Evolutionary conservation across 1,140 invertebrate genomes (phyloP).

Genomic region (Yoshiicerus persimilis): DNA sequence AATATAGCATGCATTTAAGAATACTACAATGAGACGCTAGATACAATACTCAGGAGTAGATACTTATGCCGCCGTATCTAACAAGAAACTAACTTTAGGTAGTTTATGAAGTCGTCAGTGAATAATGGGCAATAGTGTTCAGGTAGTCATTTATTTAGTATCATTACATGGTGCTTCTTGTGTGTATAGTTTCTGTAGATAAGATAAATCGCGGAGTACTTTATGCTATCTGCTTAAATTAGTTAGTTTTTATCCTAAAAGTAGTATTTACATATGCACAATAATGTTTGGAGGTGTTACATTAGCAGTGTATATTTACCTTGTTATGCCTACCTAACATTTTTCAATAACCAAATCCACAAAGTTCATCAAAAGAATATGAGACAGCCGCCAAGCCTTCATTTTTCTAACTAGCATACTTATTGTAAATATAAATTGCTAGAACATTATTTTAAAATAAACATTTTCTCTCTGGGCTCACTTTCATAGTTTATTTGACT

Average conservation of each 20-base stretch:
- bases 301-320: not conserved
- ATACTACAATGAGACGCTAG: too few species aligned
- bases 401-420: not conserved
- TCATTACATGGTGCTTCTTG: not conserved
- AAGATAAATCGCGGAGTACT: not conserved
- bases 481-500: not conserved
- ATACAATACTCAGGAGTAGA: too few species aligned
- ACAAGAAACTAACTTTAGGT: not conserved
- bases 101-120: not conserved
- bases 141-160: not conserved
- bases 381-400: not conserved
- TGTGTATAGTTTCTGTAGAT: not conserved
- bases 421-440: not conserved
- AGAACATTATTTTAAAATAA: not conserved
- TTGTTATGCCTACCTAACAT: not conserved
- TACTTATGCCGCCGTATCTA: too few species aligned
- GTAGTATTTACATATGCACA: not conserved
- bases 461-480: not conserved
- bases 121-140: not conserved
- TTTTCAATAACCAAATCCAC: not conserved
- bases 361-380: too few species aligned
- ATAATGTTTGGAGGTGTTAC: not conserved
- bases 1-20: too few species aligned
- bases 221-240: not conserved
- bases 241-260: not conserved